These are phyloP conservation scores for Galaxias olidus DNA, from an alignment of 2,797 vertebrate species.

Conservation along the genomic window DNA sequence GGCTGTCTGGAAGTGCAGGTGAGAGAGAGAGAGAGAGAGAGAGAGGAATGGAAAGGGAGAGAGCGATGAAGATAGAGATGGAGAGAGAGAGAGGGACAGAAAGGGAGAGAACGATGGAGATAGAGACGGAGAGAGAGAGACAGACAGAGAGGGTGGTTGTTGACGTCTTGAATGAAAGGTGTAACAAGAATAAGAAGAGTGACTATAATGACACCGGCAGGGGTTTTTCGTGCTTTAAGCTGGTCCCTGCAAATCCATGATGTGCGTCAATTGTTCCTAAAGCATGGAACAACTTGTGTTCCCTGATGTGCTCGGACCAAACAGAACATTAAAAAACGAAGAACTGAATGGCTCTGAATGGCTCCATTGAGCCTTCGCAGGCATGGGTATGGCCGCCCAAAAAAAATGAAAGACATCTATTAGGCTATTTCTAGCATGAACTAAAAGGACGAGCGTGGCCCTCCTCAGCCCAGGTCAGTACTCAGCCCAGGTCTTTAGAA, in stretches of 20 bases:
- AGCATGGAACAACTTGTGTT: constrained; percentile 29
- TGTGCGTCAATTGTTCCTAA: constrained; percentile 53
- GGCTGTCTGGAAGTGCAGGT: constrained; percentile 10
- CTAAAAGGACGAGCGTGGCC: too few species aligned
- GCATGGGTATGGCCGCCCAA: too few species aligned
- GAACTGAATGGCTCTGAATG: constrained; percentile 32
- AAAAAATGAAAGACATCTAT: constrained; percentile 15
- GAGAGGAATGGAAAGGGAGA: background rate
- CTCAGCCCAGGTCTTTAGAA: too few species aligned
- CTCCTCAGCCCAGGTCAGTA: too few species aligned
- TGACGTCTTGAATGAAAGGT: constrained; percentile 40
- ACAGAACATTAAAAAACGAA: constrained; percentile 36
- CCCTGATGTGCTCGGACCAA: constrained; percentile 28
- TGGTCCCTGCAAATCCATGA: constrained; percentile 53
- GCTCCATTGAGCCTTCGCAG: constrained; percentile 30
- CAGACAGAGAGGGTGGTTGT: background rate
- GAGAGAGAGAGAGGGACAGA: background rate
- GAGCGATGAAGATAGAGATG: background rate
- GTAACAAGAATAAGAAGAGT: constrained; percentile 35
- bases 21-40: constrained; percentile 2
- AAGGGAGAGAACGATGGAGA: background rate
- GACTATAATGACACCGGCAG: constrained; percentile 42
- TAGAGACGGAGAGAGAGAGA: background rate
- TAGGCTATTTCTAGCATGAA: constrained; percentile 17
- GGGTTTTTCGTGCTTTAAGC: constrained; percentile 49